These are phyloP conservation scores for Drosophila nr. perissopoda DNA, from an alignment of 2,888 invertebrate species.

Conservation along the genomic window DNA sequence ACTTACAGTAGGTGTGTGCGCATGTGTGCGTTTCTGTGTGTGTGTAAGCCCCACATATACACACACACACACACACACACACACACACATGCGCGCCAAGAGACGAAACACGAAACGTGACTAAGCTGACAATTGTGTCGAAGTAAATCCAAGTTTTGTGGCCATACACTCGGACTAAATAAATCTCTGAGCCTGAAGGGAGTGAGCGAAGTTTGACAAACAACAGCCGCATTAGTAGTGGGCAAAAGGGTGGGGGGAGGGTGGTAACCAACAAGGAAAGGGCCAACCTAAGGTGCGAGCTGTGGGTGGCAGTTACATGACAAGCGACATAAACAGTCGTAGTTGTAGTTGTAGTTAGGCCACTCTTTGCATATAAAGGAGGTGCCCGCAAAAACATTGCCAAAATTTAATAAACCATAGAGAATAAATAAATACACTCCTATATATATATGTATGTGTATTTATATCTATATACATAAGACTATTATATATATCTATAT, in stretches of 20 bases:
- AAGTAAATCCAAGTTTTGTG: constrained; percentile 78
- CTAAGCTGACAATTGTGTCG: constrained; percentile 81
- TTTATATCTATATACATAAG: neutral
- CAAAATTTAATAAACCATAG: constrained; percentile 68
- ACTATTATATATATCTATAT: neutral
- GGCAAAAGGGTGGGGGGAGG: neutral
- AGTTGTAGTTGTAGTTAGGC: constrained; percentile 9
- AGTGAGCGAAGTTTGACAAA: constrained; percentile 66
- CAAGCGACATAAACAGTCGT: constrained; percentile 71
- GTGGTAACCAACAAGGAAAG: neutral
- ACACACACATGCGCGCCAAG: constrained; percentile 18
- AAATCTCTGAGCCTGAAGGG: constrained; percentile 58
- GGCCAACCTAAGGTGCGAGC: constrained; percentile 29
- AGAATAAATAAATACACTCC: constrained; percentile 5
- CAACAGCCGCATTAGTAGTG: constrained; percentile 50
- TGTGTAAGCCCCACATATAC: constrained; percentile 43
- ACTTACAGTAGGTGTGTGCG: constrained; percentile 15
- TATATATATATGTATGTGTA: constrained; percentile 9
- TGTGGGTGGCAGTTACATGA: constrained; percentile 56
- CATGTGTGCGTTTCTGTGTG: constrained; percentile 6
- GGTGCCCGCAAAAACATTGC: constrained; percentile 14
- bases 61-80: constrained; percentile 17
- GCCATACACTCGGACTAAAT: constrained; percentile 69
- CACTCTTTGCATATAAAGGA: constrained; percentile 23
- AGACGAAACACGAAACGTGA: constrained; percentile 71